phyloP scores from a whole-genome alignment of 2,888 invertebrate genomes.

The Tetragonisca angustula region DNA sequence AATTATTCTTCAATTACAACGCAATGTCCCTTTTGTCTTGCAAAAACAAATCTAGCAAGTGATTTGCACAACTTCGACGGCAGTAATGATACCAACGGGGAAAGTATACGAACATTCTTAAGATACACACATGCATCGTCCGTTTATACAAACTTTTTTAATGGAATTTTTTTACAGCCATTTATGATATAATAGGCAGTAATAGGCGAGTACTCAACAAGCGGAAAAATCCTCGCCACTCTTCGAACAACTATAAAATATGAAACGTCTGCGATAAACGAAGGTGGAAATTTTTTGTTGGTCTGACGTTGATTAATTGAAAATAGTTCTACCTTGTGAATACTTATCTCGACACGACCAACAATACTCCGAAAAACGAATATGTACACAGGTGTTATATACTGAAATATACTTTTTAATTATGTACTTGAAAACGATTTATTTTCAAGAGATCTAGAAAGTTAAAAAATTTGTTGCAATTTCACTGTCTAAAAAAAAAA shows the following conservation, averaged over 20 bases:
- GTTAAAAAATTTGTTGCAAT: background rate
- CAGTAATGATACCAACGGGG: background rate
- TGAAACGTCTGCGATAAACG: background rate
- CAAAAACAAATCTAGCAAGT: background rate
- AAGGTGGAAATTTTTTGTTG: background rate
- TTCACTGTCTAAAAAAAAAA: background rate
- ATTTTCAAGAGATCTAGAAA: background rate
- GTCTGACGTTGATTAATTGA: background rate
- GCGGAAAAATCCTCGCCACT: conserved; percentile 33
- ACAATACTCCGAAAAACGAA: background rate
- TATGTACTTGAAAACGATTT: background rate
- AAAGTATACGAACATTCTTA: background rate
- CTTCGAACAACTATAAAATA: conserved; percentile 1
- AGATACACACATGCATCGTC: background rate
- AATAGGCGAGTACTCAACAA: background rate
- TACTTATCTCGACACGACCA: background rate
- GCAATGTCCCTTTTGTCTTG: background rate
- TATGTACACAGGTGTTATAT: background rate
- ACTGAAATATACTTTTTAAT: background rate
- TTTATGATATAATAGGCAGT: too few relatives aligned
- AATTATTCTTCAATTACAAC: background rate
- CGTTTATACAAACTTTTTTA: conserved; percentile 1
- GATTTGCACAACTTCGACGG: background rate
- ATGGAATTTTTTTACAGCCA: background rate
- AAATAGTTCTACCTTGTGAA: background rate